Conservation (phyloP, 2,113 vertebrate species). For the Brachypodius melanocephalos region DNA sequence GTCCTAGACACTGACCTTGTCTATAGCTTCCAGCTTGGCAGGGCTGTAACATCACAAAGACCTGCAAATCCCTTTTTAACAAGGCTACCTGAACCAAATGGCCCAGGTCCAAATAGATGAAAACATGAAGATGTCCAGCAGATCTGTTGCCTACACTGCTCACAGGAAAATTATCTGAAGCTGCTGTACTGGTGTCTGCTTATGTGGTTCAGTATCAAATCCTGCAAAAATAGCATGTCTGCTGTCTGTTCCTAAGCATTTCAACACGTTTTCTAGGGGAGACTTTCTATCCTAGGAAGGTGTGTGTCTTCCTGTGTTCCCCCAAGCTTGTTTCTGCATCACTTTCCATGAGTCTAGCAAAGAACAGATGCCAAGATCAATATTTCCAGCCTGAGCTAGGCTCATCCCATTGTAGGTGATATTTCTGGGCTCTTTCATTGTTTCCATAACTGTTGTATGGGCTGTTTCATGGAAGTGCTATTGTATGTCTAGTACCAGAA, state of each 20-base stretch:
- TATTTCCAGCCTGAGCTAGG: neutral
- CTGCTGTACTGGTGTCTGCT: constrained; percentile 9
- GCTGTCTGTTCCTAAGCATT: neutral
- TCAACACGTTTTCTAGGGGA: neutral
- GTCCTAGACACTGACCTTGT: constrained; percentile 83
- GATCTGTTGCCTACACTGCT: constrained; percentile 50
- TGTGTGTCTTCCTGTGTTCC: neutral
- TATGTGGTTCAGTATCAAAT: constrained; percentile 15
- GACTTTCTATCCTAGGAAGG: neutral
- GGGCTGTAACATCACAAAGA: constrained; percentile 72
- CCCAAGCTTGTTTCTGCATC: neutral
- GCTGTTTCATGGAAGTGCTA: neutral
- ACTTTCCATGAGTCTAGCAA: neutral
- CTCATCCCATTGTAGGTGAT: neutral
- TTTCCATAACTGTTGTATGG: fast-evolving
- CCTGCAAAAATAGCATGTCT: neutral
- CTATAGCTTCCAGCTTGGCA: constrained; percentile 78
- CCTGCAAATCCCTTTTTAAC: constrained; percentile 81
- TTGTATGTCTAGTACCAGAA: neutral
- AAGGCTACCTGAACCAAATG: constrained; percentile 75
- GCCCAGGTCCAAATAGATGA: constrained; percentile 70
- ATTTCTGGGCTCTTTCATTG: neutral
- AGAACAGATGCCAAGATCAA: neutral
- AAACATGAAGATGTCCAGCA: constrained; percentile 70
- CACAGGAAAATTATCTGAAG: constrained; percentile 20